phyloP scores from a whole-genome alignment of 2,113 vertebrate species.

The Pygoscelis adeliae region DNA sequence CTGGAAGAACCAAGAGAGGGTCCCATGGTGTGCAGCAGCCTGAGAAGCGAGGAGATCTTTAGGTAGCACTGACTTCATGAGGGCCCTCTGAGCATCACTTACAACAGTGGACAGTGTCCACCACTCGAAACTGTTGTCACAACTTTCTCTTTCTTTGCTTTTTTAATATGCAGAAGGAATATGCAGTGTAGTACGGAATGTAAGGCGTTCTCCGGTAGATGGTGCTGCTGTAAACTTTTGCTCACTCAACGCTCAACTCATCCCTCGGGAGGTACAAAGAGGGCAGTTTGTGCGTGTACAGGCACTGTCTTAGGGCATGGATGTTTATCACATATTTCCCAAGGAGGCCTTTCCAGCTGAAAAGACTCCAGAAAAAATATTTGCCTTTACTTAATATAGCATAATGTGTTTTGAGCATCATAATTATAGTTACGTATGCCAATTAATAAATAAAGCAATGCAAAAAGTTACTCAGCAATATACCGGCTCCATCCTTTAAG shows the following conservation, averaged over 20 bases:
- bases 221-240: conserved; percentile 57
- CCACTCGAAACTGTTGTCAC: rapidly evolving
- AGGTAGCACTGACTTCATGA: not conserved
- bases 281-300: rapidly evolving
- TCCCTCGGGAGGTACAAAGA: rapidly evolving
- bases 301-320: rapidly evolving
- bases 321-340: not conserved
- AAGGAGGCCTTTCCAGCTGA: not conserved
- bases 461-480: not conserved
- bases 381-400: not conserved
- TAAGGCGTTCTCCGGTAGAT: conserved; percentile 16
- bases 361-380: not conserved
- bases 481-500: not conserved
- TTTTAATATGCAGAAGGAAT: rapidly evolving
- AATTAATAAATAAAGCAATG: not conserved
- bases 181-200: rapidly evolving
- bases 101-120: rapidly evolving
- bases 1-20: not conserved
- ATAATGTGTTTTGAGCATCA: not conserved
- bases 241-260: not conserved
- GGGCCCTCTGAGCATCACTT: not conserved
- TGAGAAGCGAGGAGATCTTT: not conserved
- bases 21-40: not conserved
- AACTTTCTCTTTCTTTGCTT: not conserved
- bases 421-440: not conserved